Evolutionary conservation across 2,113 vertebrate species (phyloP), one percentile per base, ranked within the genome.

Genomic region (Corvus cornix): DNA sequence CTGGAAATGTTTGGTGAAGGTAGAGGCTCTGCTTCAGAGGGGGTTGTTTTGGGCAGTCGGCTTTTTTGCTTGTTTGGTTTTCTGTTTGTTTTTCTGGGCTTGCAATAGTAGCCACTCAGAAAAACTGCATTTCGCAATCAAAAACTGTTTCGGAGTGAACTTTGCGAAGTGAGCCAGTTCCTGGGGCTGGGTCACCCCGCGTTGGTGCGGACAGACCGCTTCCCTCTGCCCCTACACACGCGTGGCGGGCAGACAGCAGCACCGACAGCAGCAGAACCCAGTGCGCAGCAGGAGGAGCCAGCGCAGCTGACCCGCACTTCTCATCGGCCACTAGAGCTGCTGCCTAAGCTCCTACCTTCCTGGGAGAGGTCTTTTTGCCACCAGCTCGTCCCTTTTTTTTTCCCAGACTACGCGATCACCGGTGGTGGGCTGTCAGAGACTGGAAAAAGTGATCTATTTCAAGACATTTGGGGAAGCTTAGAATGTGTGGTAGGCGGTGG

Each of bases 141-240:
- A 26, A 23, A 27, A 3, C 2, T 10, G 28, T 16, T 64, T 28
- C 1, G 1, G 23, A 55, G n/a, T 7, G 27, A 18, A 1, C 11
- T 55, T 8, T 1, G 11, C 23, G 1, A 15, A 22, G 5, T 1
- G 7, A 27, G 28, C 9, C 1, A 4, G 18, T 7, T 27, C 18
- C 58, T 3, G 66, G n/a, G 23, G n/a, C 53, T 11, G 28, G 11
- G 10, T 31, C 24, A 10, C 8, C 8, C 37, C 3, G 14, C 17
- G 2, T 3, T 11, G 35, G 23, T 4, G 18, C 23, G 5, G 2
- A 2, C 17, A 1, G 43, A 5, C 39, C 4, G 3, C 49, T 44
- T 14, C 21, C 5, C 49, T 18, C 14, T 2, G 16, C 11, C 14
- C 48, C 31, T 2, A 4, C 60, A 6, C 46, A 11, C 10, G 6